phyloP scores from a whole-genome alignment of 2,113 vertebrate genomes.

The Papio anubis region DNA sequence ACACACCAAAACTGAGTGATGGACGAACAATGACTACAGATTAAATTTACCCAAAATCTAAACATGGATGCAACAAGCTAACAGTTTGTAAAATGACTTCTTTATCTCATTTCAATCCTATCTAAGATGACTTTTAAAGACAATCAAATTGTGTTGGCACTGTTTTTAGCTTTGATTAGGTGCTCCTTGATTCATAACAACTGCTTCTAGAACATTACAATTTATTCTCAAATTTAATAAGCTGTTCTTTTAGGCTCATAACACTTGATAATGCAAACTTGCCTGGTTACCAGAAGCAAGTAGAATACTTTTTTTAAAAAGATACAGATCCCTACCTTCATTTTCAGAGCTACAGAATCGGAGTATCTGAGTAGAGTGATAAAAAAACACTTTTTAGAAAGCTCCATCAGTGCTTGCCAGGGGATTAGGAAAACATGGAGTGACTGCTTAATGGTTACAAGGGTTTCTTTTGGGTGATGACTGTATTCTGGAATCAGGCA shows the following conservation, averaged over 20 bases:
- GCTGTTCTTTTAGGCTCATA: not conserved
- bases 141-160: not conserved
- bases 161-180: slow-evolving; percentile 17
- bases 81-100: not conserved
- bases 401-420: not conserved
- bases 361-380: not conserved
- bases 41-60: not conserved
- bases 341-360: not conserved
- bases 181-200: not conserved
- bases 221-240: not conserved
- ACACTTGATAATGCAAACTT: not conserved
- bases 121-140: not conserved
- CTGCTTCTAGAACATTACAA: slow-evolving; percentile 12
- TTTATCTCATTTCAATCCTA: not conserved
- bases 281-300: not conserved
- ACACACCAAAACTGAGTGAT: not conserved
- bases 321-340: not conserved
- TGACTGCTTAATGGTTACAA: not conserved
- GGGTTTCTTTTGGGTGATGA: not conserved
- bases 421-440: not conserved
- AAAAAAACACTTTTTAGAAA: not conserved
- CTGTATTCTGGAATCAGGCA: not conserved
- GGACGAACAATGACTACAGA: not conserved
- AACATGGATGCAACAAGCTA: not conserved
- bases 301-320: not conserved